Evolutionary conservation across 1,140 invertebrate species (phyloP).

Genomic region (Drosophila mayri): DNA sequence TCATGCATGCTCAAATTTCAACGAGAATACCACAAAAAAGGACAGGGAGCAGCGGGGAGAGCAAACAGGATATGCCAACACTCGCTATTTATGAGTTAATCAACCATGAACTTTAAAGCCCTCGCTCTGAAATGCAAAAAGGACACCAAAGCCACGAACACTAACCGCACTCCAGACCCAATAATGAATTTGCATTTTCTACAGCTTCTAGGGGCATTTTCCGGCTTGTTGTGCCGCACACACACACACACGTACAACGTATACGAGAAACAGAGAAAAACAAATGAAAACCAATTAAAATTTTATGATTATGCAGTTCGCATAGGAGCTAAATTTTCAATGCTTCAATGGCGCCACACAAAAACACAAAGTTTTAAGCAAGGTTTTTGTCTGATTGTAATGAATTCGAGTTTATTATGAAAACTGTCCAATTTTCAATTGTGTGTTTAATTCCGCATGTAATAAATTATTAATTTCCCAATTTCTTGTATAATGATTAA

Average conservation of each 20-base stretch:
- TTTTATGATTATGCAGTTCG: constrained; percentile 61
- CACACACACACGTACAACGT: constrained; percentile 9
- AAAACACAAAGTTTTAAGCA: constrained; percentile 26
- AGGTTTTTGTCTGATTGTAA: constrained; percentile 40
- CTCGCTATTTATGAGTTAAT: constrained; percentile 66
- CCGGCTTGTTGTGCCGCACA: constrained; percentile 35
- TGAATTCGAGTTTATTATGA: constrained; percentile 21
- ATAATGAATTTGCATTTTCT: constrained; percentile 66
- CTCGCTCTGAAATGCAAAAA: constrained; percentile 43
- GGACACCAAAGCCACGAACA: constrained; percentile 38
- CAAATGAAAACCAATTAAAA: constrained; percentile 61
- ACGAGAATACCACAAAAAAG: constrained; percentile 25
- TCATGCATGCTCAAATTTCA: constrained; percentile 48
- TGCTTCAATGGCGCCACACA: constrained; percentile 30
- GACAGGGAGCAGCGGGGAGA: neutral
- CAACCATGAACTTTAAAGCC: constrained; percentile 65
- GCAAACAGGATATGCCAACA: constrained; percentile 40
- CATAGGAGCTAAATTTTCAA: constrained; percentile 34
- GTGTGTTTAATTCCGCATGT: constrained; percentile 26
- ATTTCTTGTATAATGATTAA: constrained; percentile 24
- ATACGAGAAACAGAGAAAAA: constrained; percentile 30
- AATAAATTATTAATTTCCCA: constrained; percentile 35
- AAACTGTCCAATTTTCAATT: constrained; percentile 30
- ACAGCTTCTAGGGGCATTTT: constrained; percentile 53
- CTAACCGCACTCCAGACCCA: constrained; percentile 42